Evolutionary conservation across 2,888 invertebrate species (phyloP), one percentile per base, ranked within the genome.

Genomic region (Eupithecia subfuscata): DNA sequence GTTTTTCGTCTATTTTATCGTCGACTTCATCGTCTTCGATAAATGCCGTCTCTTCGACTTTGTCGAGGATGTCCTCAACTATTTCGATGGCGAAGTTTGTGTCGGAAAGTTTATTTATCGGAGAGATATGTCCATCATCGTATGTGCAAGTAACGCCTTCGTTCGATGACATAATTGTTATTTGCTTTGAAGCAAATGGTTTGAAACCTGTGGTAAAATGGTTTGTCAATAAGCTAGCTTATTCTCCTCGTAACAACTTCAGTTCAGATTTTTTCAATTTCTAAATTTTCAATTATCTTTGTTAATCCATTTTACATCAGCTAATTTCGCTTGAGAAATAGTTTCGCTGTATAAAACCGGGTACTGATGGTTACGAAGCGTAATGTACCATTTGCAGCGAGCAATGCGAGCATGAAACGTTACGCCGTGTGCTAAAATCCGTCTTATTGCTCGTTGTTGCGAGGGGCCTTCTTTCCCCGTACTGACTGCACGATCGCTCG

Each of bases 111-210:
- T 78, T 79, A 37, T 79, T 71, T 2, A 76, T 74, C 12, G 71
- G 25, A 3, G 68, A 74, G 16, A 0, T 74, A 75, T 12, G 67
- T 11, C 63, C 73, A 71, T n/a, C 76, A 12, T 86, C 82, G 71
- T 86, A 86, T 70, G 88, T 84, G 81, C 91, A 91, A 0, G 86
- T 89, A 0, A 92, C 81, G 0, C 92, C 92, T 70, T 89, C 90
- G 37, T 90, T 88, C 0, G 90, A 86, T 0, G 89, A 84, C 87
- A 89, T 87, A 79, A 92, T 87, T 73, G 89, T 88, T 30, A 92
- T 89, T 88, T 93, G 89, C 71, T 92, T 93, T 0, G 91, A 90
- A 0, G 92, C 91, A 79, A 93, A 94, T 0, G 93, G 93, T 82
- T 92, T 93, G 85, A 93, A 94, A 68, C 91, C 93, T 93, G 87